Evolutionary conservation across 1,140 invertebrate species (phyloP).

Genomic region (Berghia stephanieae): DNA sequence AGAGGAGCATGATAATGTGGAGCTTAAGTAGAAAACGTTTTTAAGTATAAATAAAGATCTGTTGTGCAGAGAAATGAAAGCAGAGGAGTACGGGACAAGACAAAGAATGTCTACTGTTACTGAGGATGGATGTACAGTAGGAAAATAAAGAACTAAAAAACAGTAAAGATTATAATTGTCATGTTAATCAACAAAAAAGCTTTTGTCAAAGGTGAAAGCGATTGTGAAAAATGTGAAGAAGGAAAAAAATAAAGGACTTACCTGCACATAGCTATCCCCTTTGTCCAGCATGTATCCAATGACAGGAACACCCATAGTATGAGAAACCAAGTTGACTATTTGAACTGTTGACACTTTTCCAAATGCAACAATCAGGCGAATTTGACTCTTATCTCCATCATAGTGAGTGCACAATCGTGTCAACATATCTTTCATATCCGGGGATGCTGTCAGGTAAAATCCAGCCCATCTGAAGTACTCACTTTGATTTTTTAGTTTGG

Average conservation of each 20-base stretch:
- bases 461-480: slow-evolving; percentile 34
- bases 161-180: too few relatives aligned
- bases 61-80: background rate
- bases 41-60: too few relatives aligned
- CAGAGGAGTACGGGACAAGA: background rate
- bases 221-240: background rate
- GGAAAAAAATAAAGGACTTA: slow-evolving; percentile 31
- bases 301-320: slow-evolving; percentile 45
- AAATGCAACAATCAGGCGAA: slow-evolving; percentile 44
- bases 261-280: slow-evolving; percentile 42
- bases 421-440: slow-evolving; percentile 37
- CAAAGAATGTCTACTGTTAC: background rate
- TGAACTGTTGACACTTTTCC: slow-evolving; percentile 40
- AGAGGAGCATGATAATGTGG: background rate
- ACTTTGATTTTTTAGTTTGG: slow-evolving; percentile 37
- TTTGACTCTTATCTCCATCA: slow-evolving; percentile 29
- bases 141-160: background rate
- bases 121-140: background rate
- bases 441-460: slow-evolving; percentile 17
- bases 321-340: slow-evolving; percentile 42
- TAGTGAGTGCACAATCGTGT: slow-evolving; percentile 40
- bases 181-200: background rate
- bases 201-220: background rate
- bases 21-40: too few relatives aligned
- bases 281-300: slow-evolving; percentile 46